Evolutionary conservation across 2,888 invertebrate genomes (phyloP).

Genomic region (Maniola hyperantus): DNA sequence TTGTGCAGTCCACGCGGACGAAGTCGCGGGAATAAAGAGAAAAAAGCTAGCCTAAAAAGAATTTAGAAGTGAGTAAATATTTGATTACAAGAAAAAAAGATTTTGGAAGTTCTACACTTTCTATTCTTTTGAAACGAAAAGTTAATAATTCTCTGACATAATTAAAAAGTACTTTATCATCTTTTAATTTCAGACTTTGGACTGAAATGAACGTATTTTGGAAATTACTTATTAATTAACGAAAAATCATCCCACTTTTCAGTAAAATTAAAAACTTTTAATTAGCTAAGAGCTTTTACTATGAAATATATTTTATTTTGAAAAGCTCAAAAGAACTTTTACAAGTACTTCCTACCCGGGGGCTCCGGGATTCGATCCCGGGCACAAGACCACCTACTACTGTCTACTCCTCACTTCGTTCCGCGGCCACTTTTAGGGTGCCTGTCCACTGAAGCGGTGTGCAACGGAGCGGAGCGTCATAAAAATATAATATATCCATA

Average conservation of each 20-base stretch:
- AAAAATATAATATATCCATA: too few species aligned
- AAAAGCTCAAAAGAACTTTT: too few species aligned
- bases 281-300: not conserved
- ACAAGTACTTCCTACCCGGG: too few species aligned
- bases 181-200: conserved; percentile 19
- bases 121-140: not conserved
- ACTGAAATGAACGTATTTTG: conserved; percentile 6
- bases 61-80: not conserved
- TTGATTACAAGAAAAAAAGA: not conserved
- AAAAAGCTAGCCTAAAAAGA: not conserved
- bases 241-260: conserved; percentile 4
- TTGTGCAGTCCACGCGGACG: too few species aligned
- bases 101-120: not conserved
- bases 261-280: conserved; percentile 10
- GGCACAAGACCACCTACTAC: too few species aligned
- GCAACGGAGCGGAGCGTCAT: too few species aligned
- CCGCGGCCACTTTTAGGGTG: too few species aligned
- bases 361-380: too few species aligned
- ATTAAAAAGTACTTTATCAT: conserved; percentile 25
- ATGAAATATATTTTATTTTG: too few species aligned
- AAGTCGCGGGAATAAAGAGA: too few species aligned
- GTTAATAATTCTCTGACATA: conserved; percentile 17
- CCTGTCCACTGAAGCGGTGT: too few species aligned
- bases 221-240: conserved; percentile 20
- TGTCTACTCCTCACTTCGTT: too few species aligned